Conservation (phyloP, 1,140 invertebrate species). For the Chironomus tepperi region DNA sequence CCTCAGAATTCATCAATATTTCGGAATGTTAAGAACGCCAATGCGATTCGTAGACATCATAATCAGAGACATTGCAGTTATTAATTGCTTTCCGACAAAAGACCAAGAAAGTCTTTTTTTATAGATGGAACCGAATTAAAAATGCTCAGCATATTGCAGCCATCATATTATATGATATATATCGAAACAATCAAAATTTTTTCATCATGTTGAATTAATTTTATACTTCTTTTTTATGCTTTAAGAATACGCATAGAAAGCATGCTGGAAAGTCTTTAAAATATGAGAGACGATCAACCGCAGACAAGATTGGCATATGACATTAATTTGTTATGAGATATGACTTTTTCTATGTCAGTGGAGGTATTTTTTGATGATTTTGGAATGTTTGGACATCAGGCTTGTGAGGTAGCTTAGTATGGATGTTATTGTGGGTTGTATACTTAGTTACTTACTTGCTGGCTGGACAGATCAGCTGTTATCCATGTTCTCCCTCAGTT, state of each 20-base stretch:
- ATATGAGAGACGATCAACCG: neutral
- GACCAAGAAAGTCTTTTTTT: neutral
- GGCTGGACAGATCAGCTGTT: too few species aligned
- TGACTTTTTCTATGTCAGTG: too few species aligned
- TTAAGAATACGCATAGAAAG: neutral
- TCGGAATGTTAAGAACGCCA: neutral
- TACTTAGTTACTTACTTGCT: too few species aligned
- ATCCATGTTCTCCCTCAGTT: too few species aligned
- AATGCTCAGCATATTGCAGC: too few species aligned
- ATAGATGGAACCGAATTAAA: too few species aligned
- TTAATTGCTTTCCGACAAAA: constrained; percentile 17
- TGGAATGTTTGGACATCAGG: too few species aligned
- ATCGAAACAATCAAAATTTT: constrained; percentile 18
- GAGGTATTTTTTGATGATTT: too few species aligned
- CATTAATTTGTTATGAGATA: too few species aligned
- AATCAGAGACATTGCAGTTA: constrained; percentile 20
- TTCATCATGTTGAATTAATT: constrained; percentile 15
- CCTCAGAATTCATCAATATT: neutral
- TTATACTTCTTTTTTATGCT: neutral
- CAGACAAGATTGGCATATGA: neutral
- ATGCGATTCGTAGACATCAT: constrained; percentile 18
- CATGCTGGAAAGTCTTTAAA: neutral
- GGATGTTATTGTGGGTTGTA: too few species aligned
- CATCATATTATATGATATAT: too few species aligned
- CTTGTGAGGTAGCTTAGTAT: too few species aligned